phyloP scores from a whole-genome alignment of 2,888 invertebrate genomes.

The Cataglyphis albicans region DNA sequence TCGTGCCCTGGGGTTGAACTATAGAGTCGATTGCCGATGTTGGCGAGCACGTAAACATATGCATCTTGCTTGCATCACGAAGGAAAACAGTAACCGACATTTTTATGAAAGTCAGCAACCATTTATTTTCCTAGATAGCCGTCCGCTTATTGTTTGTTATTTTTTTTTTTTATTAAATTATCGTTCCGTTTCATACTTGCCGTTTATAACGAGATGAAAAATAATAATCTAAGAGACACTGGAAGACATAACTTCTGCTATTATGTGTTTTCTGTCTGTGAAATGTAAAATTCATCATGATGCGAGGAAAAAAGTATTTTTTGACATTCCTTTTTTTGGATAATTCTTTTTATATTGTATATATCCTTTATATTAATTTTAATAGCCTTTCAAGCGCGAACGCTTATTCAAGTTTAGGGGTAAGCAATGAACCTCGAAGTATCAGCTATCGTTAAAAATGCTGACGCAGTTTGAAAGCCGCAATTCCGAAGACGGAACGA shows the following conservation, averaged over 20 bases:
- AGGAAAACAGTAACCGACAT: slow-evolving; percentile 11
- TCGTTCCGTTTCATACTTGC: background rate
- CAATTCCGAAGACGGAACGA: slow-evolving; percentile 41
- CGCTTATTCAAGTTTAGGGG: background rate
- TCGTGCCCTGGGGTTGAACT: slow-evolving; percentile 73
- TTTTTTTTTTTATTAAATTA: slow-evolving; percentile 11
- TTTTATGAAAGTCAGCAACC: slow-evolving; percentile 26
- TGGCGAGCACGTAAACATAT: slow-evolving; percentile 77
- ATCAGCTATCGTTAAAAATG: slow-evolving; percentile 25
- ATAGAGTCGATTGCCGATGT: slow-evolving; percentile 81
- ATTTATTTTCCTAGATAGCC: slow-evolving; percentile 9
- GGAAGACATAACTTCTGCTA: background rate
- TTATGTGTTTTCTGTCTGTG: background rate
- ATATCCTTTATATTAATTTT: background rate
- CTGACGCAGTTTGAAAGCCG: slow-evolving; percentile 36
- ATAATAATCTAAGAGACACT: slow-evolving; percentile 16
- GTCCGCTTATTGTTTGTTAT: background rate
- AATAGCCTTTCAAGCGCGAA: background rate
- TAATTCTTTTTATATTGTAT: background rate
- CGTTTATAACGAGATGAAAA: slow-evolving; percentile 14
- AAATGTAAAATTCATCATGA: background rate
- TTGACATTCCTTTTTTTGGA: too few species aligned
- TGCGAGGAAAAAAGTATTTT: background rate
- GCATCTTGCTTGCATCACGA: slow-evolving; percentile 4
- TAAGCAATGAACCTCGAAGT: background rate